Conservation (phyloP, 2,888 invertebrate genomes). For the Himalopsyche kuldschensis region DNA sequence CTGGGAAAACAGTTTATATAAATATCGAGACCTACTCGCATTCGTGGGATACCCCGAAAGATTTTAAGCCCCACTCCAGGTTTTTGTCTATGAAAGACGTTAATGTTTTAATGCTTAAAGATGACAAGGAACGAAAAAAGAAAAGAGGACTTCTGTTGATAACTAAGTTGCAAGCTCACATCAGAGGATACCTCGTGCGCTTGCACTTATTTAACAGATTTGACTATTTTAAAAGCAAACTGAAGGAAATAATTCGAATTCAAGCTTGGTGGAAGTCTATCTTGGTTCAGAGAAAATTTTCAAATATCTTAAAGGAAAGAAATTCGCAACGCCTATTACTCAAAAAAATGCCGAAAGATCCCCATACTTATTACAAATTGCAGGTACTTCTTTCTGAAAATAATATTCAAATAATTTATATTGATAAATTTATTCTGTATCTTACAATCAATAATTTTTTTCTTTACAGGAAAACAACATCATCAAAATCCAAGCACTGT, state of each 20-base stretch:
- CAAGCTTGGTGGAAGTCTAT: conserved; percentile 68
- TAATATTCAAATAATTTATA: not conserved
- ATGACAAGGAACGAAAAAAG: conserved; percentile 52
- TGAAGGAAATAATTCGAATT: conserved; percentile 53
- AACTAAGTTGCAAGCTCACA: conserved; percentile 63
- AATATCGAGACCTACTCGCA: conserved; percentile 58
- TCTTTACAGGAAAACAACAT: conserved; percentile 58
- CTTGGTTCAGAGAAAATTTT: conserved; percentile 52
- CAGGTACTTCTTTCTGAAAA: conserved; percentile 47
- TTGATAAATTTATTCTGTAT: not conserved
- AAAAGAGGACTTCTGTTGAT: conserved; percentile 51
- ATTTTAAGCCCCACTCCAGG: conserved; percentile 55
- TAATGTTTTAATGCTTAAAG: conserved; percentile 49
- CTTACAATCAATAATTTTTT: conserved; percentile 4
- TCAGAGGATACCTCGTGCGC: conserved; percentile 63
- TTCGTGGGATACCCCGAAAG: conserved; percentile 58
- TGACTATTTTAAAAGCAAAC: conserved; percentile 51
- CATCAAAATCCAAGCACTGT: conserved; percentile 68
- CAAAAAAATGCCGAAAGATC: conserved; percentile 50
- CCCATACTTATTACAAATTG: conserved; percentile 57
- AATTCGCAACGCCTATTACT: conserved; percentile 50
- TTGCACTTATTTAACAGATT: conserved; percentile 47
- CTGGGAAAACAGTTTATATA: conserved; percentile 58
- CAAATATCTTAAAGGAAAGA: conserved; percentile 48
- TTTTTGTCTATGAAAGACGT: conserved; percentile 56